phyloP scores from a whole-genome alignment of 2,113 vertebrate species.

The Alouatta palliata region DNA sequence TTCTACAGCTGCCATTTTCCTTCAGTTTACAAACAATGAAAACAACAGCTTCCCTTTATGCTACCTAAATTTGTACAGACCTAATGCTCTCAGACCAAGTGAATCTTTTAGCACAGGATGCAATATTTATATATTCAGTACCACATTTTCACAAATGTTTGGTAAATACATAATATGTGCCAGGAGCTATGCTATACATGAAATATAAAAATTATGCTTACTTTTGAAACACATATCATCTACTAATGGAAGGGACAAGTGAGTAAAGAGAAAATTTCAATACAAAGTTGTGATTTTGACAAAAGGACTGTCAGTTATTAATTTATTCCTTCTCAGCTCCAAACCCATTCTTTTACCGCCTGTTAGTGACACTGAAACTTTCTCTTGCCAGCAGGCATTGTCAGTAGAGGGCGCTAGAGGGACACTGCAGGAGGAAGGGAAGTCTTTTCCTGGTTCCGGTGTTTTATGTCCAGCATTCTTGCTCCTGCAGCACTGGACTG shows the following conservation, averaged over 20 bases:
- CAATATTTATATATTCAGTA: background rate
- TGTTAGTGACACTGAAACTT: background rate
- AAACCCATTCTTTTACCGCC: background rate
- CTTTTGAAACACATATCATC: conserved; percentile 17
- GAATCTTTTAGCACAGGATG: background rate
- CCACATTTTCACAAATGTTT: background rate
- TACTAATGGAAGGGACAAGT: background rate
- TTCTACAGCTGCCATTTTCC: background rate
- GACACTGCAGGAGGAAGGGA: background rate
- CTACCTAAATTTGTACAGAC: background rate
- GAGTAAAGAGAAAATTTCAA: background rate
- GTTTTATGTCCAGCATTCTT: background rate
- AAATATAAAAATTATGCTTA: conserved; percentile 27
- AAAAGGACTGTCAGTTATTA: background rate
- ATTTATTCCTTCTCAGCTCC: background rate
- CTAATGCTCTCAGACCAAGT: background rate
- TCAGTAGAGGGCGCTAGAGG: conserved; percentile 54
- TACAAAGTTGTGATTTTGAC: background rate
- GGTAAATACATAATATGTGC: background rate
- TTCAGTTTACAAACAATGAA: background rate
- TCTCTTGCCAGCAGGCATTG: background rate
- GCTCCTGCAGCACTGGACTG: background rate
- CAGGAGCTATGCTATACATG: background rate
- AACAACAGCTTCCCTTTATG: background rate
- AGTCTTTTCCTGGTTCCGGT: background rate